Evolutionary conservation across 1,140 invertebrate species (phyloP), one percentile per base, ranked within the genome.

Genomic region (Cyclargus thomasi): DNA sequence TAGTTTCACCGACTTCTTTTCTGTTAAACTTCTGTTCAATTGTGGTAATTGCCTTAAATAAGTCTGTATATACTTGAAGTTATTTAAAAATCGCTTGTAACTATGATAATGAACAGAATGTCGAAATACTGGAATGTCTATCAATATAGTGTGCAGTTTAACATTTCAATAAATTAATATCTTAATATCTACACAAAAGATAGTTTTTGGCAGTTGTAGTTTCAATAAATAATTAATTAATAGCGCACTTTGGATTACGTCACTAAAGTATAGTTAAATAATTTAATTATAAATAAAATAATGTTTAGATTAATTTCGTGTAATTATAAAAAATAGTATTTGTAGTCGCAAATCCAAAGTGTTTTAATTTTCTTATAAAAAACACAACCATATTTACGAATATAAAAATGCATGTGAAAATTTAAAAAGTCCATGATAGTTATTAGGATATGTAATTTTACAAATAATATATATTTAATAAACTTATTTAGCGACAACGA

Each of bases 91-190:
- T 17, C 14, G 53, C 17, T 53, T n/a, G 53, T n/a, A 53, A 8
- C n/a, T 53, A 62, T 21, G 59, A 62, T 62, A 21, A 35, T 36
- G 29, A 63, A 35, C 62, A 63, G 62, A 63, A 63, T 63, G 62
- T 63, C 22, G 14, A 63, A 63, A 63, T 63, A 63, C 62, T 63
- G 62, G 62, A 63, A 63, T 63, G 62, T 63, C 62, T 63, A 63
- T 63, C 35, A 20, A 63, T 11, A 23, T 29, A 29, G 62, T 29
- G 14, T 63, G 11, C 22, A 2, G 22, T 22, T 63, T 35, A 20
- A 63, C 16, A 63, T 29, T 29, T 63, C 10, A 63, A 35, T 63
- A 63, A 63, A 63, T 63, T 63, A 63, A 63, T 63, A 35, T 16
- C 62, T 63, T 35, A 63, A 23, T 59, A 29, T 35, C 62, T 63